Base-by-base conservation (phyloP, 2,888 invertebrate genomes). In the Drosophila paracracens region DNA sequence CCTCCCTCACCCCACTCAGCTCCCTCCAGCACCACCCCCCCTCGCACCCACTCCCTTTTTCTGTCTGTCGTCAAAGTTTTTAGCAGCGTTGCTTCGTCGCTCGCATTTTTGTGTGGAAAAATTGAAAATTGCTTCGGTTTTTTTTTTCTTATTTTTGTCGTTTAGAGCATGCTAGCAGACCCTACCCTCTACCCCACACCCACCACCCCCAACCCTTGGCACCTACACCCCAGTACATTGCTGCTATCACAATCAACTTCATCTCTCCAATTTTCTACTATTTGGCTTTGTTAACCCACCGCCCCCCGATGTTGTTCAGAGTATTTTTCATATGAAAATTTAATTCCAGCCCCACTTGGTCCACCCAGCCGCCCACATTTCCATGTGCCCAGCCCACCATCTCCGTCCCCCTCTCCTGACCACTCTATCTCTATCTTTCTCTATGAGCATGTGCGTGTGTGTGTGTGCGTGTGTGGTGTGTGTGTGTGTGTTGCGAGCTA, bases 1-100 rank as follows among this genome's bases (percentile, higher is more conserved):
- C 50, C 52, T 25, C 18, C 10, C 66, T 11, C 50, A 29, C 53
- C 36, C 66, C 43, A 18, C 36, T 11, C 25, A 25, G 46, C 25
- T 16, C 5, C 1, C 27, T 50, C 8, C n/a, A 40, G 11, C 46
- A 25, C 25, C 7, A 2, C 21, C n/a, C 50, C 50, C 38, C 18
- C 27, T 11, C 1, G 2, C 52, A 27, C 46, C 57, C 53, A 8
- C 51, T 46, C 11, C n/a, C 65, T 57, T 68, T 74, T 68, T 72
- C 72, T 71, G 90, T 81, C 91, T 91, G 91, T 92, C 91, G 91
- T 91, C 91, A 92, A 91, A 91, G 86, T 91, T 92, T 92, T 91
- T 86, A 91, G 89, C 91, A 86, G 91, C 88, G 83, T 80, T 85
- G 89, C 82, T 81, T 76, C 60, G 69, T 73, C 61, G 68, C 73